A percentile compares a stretch with the other conserved stretches of the same genome.
Conservation (phyloP, 2,797 vertebrate species). For the Phalloptychus januarius region DNA sequence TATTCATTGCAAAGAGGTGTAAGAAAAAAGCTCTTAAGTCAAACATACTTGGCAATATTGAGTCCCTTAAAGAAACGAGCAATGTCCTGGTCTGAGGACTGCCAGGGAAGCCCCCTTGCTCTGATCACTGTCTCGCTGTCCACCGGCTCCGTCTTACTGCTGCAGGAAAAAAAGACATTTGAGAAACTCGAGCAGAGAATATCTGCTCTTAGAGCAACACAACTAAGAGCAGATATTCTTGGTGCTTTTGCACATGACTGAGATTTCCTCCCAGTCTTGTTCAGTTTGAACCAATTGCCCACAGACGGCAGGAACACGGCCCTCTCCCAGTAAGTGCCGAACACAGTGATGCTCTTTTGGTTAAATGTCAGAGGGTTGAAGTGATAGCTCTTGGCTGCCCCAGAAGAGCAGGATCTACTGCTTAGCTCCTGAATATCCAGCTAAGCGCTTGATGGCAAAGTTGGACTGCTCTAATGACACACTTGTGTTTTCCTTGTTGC, state of each 20-base stretch:
- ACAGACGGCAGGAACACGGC: slow-evolving; percentile 25
- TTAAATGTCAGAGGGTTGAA: slow-evolving; percentile 69
- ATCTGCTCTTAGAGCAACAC: too few species aligned
- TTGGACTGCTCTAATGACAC: slow-evolving; percentile 76
- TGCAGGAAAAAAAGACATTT: slow-evolving; percentile 22
- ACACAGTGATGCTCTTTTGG: slow-evolving; percentile 50
- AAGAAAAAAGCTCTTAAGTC: neutral
- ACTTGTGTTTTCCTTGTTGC: slow-evolving; percentile 62
- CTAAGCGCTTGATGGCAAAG: slow-evolving; percentile 77
- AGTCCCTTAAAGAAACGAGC: slow-evolving; percentile 98
- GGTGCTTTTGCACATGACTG: slow-evolving; percentile 2
- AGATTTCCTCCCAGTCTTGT: neutral
- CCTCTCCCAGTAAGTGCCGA: slow-evolving; percentile 41
- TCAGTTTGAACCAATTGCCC: slow-evolving; percentile 24
- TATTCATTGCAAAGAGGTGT: neutral
- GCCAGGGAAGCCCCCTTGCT: slow-evolving; percentile 95
- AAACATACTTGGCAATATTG: slow-evolving; percentile 93
- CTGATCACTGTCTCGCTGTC: slow-evolving; percentile 95
- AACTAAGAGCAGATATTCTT: neutral
- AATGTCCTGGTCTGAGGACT: slow-evolving; percentile 97
- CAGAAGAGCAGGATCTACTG: slow-evolving; percentile 59
- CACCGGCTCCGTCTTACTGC: slow-evolving; percentile 91
- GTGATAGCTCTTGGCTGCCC: slow-evolving; percentile 56
- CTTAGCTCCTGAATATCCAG: slow-evolving; percentile 62
- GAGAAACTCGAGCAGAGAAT: too few species aligned